Evolutionary conservation across 2,888 invertebrate genomes (phyloP).

Genomic region (Cryptophagus acutangulus): DNA sequence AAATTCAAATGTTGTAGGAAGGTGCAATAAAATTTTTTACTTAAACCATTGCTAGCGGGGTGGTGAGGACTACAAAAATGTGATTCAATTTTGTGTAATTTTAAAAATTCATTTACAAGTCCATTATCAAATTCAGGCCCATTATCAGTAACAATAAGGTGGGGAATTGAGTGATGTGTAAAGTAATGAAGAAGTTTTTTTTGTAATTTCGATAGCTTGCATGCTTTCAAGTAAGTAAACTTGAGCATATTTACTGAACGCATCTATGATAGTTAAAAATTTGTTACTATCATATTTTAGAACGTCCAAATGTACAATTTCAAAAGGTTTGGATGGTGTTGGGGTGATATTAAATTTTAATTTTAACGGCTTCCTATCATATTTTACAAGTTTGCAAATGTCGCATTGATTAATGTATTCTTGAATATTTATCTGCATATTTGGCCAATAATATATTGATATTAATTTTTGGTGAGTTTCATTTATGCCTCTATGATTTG

Average conservation of each 20-base stretch:
- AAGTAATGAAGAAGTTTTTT: too few relatives aligned
- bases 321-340: conserved; percentile 8
- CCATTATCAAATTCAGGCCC: too few relatives aligned
- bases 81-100: too few relatives aligned
- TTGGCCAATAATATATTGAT: conserved; percentile 6
- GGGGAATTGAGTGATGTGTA: too few relatives aligned
- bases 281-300: conserved; percentile 1
- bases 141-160: too few relatives aligned
- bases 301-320: conserved; percentile 6
- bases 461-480: conserved; percentile 3
- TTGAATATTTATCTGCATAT: conserved; percentile 4
- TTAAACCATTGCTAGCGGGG: too few relatives aligned
- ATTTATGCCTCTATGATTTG: conserved; percentile 5
- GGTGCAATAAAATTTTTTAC: too few relatives aligned
- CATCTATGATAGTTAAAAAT: conserved; percentile 4
- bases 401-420: conserved; percentile 6
- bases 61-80: too few relatives aligned
- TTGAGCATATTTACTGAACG: conserved; percentile 9
- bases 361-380: conserved; percentile 6
- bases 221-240: too few relatives aligned
- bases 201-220: too few relatives aligned
- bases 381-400: neutral
- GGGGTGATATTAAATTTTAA: conserved; percentile 9
- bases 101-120: too few relatives aligned
- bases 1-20: too few relatives aligned